Percentiles rank a stretch among this genome's conserved stretches.
Evolutionary conservation across 2,888 invertebrate species (phyloP).

Genomic region (Pristionchus entomophagus): DNA sequence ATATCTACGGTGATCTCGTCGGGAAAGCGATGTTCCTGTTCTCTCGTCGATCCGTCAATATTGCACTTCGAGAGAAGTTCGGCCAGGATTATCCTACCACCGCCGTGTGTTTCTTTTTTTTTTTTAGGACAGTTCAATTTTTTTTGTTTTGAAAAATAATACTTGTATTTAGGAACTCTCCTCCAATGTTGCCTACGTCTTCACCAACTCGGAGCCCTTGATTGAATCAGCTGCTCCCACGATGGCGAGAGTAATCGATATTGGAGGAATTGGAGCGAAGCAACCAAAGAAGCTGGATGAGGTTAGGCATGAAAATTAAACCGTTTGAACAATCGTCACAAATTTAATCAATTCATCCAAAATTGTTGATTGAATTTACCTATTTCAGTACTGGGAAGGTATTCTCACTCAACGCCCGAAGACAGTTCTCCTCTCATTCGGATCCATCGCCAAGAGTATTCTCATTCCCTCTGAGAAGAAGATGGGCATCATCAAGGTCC

Average conservation of each 20-base stretch:
- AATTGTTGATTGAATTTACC: no score
- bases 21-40: not conserved
- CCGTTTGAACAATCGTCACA: not conserved
- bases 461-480: not conserved
- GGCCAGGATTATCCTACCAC: not conserved
- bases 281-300: not conserved
- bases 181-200: conserved; percentile 11
- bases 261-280: conserved; percentile 24
- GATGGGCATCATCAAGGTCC: not conserved
- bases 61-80: not conserved
- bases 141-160: not conserved
- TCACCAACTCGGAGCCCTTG: conserved; percentile 13
- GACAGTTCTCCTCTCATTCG: conserved; percentile 10
- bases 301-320: not conserved
- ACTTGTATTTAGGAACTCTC: not conserved
- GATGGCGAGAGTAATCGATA: conserved; percentile 18
- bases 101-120: not conserved
- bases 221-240: conserved; percentile 28
- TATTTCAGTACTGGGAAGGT: not conserved
- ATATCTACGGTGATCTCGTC: not conserved
- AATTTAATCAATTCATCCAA: no score
- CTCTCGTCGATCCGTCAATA: not conserved
- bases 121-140: not conserved
- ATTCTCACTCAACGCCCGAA: not conserved
- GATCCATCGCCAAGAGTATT: not conserved